These are phyloP conservation scores for Colletes gigas DNA, from an alignment of 1,140 invertebrate species.

Conservation along the genomic window DNA sequence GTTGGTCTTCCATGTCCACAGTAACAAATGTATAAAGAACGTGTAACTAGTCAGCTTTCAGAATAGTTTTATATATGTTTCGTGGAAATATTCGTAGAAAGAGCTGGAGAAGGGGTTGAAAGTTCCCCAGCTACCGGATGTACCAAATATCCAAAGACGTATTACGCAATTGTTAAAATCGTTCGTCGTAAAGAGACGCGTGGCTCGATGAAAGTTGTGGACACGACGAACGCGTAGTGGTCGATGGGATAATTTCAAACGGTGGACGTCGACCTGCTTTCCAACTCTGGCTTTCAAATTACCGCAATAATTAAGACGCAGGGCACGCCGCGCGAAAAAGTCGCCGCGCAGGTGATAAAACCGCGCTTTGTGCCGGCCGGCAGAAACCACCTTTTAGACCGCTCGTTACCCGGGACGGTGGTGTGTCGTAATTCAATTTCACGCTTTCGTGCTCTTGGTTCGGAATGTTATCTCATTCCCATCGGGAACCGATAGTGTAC, in stretches of 20 bases:
- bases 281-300: not conserved
- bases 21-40: no score
- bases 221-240: no score
- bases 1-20: no score
- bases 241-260: not conserved
- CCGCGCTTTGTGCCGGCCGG: not conserved
- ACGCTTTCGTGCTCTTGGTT: slow-evolving; percentile 47
- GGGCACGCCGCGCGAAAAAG: not conserved
- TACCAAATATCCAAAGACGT: no score
- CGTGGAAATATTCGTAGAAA: no score
- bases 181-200: no score
- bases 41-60: no score
- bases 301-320: slow-evolving; percentile 30
- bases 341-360: slow-evolving; percentile 23
- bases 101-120: no score
- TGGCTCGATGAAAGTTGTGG: no score
- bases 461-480: slow-evolving; percentile 46
- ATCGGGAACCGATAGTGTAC: slow-evolving; percentile 41
- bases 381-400: slow-evolving; percentile 20
- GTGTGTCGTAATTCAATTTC: slow-evolving; percentile 57
- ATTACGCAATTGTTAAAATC: no score
- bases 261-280: not conserved
- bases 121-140: no score
- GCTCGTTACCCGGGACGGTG: slow-evolving; percentile 27
- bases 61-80: no score